phyloP scores from a whole-genome alignment of 2,797 vertebrate genomes.

The Lepidocolaptes lacrymiger region DNA sequence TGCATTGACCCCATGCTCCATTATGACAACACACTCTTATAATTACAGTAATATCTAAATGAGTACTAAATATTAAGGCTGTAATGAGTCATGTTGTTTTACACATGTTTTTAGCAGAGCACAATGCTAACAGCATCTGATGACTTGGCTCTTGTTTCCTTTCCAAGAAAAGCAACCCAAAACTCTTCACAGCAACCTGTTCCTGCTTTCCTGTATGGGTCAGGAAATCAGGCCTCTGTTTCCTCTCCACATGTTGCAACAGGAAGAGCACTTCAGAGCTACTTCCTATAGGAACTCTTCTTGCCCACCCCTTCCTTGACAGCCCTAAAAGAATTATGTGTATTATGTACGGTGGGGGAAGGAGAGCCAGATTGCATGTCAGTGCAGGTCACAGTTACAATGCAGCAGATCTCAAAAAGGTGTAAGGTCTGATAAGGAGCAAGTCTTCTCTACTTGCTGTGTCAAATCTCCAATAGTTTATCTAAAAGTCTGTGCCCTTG shows the following conservation, averaged over 20 bases:
- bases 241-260: constrained; percentile 79
- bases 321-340: constrained; percentile 82
- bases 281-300: constrained; percentile 86
- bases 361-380: constrained; percentile 82
- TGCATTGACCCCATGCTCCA: constrained; percentile 27
- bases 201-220: constrained; percentile 81
- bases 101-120: constrained; percentile 51
- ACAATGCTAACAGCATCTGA: constrained; percentile 64
- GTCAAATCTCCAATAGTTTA: constrained; percentile 71
- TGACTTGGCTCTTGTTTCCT: constrained; percentile 75
- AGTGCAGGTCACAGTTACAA: constrained; percentile 78
- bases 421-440: constrained; percentile 82
- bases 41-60: constrained; percentile 42
- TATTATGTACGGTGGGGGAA: constrained; percentile 69
- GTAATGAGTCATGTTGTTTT: constrained; percentile 29
- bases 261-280: constrained; percentile 78
- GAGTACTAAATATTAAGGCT: constrained; percentile 11
- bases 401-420: constrained; percentile 75
- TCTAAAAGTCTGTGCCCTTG: constrained; percentile 67
- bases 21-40: constrained; percentile 17
- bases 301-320: constrained; percentile 81
- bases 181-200: constrained; percentile 77
- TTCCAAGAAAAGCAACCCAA: constrained; percentile 75
- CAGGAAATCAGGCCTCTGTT: constrained; percentile 78
- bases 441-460: constrained; percentile 75